Evolutionary conservation across 2,113 vertebrate species (phyloP), one percentile per base, ranked within the genome.

Genomic region (Embiotoca jacksoni): DNA sequence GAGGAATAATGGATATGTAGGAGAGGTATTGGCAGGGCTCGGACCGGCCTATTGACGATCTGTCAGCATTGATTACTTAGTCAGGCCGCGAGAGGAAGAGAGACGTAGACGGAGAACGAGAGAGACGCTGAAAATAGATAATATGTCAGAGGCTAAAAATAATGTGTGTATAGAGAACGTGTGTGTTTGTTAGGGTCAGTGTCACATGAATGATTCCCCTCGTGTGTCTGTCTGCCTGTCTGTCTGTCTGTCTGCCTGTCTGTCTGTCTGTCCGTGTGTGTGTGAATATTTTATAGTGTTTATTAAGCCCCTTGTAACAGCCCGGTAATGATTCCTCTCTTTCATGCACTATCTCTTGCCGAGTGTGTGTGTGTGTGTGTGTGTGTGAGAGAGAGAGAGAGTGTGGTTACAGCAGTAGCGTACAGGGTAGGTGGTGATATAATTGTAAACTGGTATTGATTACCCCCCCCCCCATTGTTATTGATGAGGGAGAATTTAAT

Each of bases 401-500:
- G 63, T 67, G 35, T 54, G 44, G 49, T 74, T 72, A 54, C 62
- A 77, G 84, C 72, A 11, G 80, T 56, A 82, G 89, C 53, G 46
- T 52, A 73, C 23, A 85, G 57, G 52, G 35, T 71, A 85, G 81
- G 87, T 66, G 83, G 83, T 93, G 92, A 94, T 94, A 93, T 94
- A 94, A 94, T 94, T 93, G 91, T 94, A 91, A 92, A 91, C 86
- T 72, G 64, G 76, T 94, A 94, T 95, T 94, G 94, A 94, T 95
- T 92, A 89, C 57, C 59, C 68, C 60, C 88, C 90, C 86, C 87
- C 85, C 88, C 82, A 85, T 87, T 91, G 90, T 94, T 95, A 94
- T 94, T 94, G 92, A 94, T 94, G 93, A 93, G 91, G 85, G 89
- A 85, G 92, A 94, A 94, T 95, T 94, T 94, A 94, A 95, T 94